Base-by-base conservation (phyloP, 2,113 vertebrate genomes). In the Gobio gobio region DNA sequence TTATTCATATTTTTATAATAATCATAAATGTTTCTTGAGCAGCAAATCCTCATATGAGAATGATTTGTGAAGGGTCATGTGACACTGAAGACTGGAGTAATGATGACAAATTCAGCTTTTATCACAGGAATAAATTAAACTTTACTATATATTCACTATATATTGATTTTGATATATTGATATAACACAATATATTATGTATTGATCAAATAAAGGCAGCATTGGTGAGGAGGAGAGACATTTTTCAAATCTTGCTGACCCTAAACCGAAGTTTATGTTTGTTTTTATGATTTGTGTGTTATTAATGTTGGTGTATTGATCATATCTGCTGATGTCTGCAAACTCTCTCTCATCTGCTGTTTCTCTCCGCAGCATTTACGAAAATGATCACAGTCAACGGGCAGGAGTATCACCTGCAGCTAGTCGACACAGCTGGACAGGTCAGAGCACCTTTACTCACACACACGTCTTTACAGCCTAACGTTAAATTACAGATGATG, bases 311-410 rank as follows among this genome's bases (percentile, higher is more conserved):
- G 18, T 1, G 54, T 56, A 54, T 54, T 54, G 54, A 56, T 56
- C 2, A 18, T 7, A 20, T 6, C 54, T 54, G 51, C 51, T 54
- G 51, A 54, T 18, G 16, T 54, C 51, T 56, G 54, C 18, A 56
- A 56, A 3, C 54, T 20, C 10, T 47, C 16, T 54, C 51, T 56
- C 5, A 14, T 22, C 6, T 56, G 22, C 63, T 16, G 45, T 86
- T 88, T 29, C 90, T 85, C 72, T 26, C 83, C 90, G 2, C 91
- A 99, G 98, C 98, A 85, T 99, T 99, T 93, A 99, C 97, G 85
- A 99, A 99, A 91, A 94, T 98, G 96, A 98, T 99, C 94, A 98
- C 97, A 86, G 97, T 99, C 92, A 99, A 99, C 85, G 98, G 98
- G 90, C 98, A 99, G 89, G 98, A 99, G 90, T 99, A 99, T 94